Percentiles rank a stretch among this genome's conserved stretches.
These are phyloP conservation scores for Arctopsyche grandis DNA, from an alignment of 1,140 invertebrate species.

Conservation along the genomic window DNA sequence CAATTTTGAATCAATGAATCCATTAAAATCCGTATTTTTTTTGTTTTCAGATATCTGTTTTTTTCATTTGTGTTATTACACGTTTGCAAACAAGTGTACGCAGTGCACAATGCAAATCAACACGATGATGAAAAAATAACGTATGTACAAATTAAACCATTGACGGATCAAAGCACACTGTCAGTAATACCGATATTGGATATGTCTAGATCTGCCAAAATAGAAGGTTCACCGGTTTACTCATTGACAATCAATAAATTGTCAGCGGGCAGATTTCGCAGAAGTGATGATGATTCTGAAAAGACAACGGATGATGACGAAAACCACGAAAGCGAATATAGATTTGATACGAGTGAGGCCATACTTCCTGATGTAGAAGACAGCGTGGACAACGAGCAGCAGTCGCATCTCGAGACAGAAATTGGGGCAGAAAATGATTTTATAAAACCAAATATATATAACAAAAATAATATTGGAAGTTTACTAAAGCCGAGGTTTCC, in stretches of 20 bases:
- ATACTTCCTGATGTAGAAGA: background rate
- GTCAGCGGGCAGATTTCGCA: background rate
- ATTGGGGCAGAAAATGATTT: slow-evolving; percentile 53
- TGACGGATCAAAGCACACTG: slow-evolving; percentile 15
- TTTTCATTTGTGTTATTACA: background rate
- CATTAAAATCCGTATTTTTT: background rate
- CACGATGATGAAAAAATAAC: slow-evolving; percentile 55
- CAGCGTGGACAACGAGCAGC: background rate
- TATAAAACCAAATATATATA: slow-evolving; percentile 36
- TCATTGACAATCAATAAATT: slow-evolving; percentile 30
- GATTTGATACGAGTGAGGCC: slow-evolving; percentile 53
- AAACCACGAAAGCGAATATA: slow-evolving; percentile 48
- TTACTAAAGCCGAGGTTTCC: slow-evolving; percentile 36
- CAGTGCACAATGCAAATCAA: no score
- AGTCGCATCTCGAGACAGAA: slow-evolving; percentile 51
- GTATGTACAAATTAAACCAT: slow-evolving; percentile 57
- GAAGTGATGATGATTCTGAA: slow-evolving; percentile 33
- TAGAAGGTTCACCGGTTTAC: slow-evolving; percentile 52
- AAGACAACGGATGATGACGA: slow-evolving; percentile 41
- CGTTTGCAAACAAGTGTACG: background rate
- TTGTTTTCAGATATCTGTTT: background rate
- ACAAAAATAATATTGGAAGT: background rate
- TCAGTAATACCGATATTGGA: slow-evolving; percentile 25
- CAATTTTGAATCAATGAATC: no score
- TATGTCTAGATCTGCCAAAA: slow-evolving; percentile 51